Percentiles rank a stretch among this genome's conserved stretches.
These are phyloP conservation scores for Augiades crinisus DNA, from an alignment of 2,888 invertebrate genomes.

Conservation along the genomic window DNA sequence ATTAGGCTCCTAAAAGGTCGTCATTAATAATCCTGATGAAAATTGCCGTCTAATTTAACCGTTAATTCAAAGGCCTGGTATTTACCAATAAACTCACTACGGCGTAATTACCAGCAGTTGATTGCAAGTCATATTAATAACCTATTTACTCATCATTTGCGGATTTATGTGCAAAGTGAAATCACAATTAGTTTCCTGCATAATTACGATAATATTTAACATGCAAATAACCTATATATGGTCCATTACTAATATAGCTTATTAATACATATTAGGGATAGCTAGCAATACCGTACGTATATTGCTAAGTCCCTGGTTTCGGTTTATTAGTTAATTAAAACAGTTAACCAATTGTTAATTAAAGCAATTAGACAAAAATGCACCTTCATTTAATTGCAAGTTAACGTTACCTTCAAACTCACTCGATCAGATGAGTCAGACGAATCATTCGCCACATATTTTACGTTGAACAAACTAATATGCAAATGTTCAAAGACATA, in stretches of 20 bases:
- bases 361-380: no score
- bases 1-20: no score
- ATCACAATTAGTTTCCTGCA: constrained; percentile 3
- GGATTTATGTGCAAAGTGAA: background rate
- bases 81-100: background rate
- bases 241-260: background rate
- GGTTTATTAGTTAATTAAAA: no score
- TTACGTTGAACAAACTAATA: no score
- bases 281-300: background rate
- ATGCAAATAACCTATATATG: background rate
- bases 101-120: background rate
- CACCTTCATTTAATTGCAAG: no score
- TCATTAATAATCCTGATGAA: background rate
- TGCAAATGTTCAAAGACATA: no score
- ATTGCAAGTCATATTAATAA: background rate
- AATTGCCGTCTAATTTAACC: background rate
- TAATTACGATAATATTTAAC: constrained; percentile 4
- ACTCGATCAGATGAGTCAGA: no score
- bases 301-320: no score
- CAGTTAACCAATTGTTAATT: no score
- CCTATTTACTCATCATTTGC: background rate
- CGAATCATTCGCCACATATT: no score
- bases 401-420: no score
- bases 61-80: background rate
- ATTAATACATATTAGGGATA: background rate